Evolutionary conservation across 64 coral and sea anemone species (phyloP).

Genomic region (Pocillopora verrucosa): DNA sequence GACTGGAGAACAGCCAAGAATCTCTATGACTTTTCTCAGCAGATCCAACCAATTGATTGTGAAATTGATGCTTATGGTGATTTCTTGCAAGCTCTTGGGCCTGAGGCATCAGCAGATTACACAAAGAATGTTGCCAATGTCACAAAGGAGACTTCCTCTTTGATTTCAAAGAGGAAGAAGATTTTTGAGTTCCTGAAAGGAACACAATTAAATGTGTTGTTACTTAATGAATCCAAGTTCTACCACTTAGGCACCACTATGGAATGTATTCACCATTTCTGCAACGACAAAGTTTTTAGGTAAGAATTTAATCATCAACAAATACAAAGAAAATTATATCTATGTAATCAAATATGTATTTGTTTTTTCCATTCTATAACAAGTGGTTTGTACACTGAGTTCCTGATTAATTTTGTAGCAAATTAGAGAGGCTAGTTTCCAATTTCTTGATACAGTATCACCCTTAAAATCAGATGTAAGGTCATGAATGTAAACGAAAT

Average conservation of each 20-base stretch:
- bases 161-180: constrained; percentile 77
- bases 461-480: no score
- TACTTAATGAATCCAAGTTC: constrained; percentile 94
- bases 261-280: constrained; percentile 90
- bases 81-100: constrained; percentile 82
- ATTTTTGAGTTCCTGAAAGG: constrained; percentile 88
- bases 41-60: constrained; percentile 77
- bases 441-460: no score
- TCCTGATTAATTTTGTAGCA: not conserved
- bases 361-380: no score
- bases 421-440: not conserved
- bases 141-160: constrained; percentile 63
- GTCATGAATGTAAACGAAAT: not conserved
- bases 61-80: constrained; percentile 91
- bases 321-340: no score
- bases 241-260: constrained; percentile 90
- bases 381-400: no score
- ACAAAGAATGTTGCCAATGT: constrained; percentile 92
- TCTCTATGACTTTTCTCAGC: constrained; percentile 52
- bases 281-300: constrained; percentile 83
- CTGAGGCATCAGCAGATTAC: constrained; percentile 62
- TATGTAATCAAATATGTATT: no score
- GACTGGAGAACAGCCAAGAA: constrained; percentile 79
- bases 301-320: constrained; percentile 9
- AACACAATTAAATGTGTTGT: constrained; percentile 83